Base-by-base conservation (phyloP, 1,140 invertebrate genomes). In the Pollicipes pollicipes region DNA sequence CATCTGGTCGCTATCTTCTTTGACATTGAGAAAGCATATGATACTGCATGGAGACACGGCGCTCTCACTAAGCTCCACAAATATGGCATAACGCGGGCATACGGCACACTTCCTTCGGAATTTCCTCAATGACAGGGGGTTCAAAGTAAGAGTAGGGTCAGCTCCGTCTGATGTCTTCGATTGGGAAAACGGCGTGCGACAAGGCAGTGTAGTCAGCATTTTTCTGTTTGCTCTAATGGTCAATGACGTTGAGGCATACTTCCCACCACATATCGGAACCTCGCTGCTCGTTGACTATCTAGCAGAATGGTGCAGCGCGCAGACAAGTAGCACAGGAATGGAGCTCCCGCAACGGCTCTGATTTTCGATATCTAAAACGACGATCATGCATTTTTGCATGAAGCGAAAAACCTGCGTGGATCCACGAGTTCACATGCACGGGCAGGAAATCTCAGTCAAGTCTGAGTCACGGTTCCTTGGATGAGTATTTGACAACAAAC, bases 71-170 rank as follows among this genome's bases (percentile, higher is more conserved):
- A 28, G 29, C 27, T 72, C 30, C 28, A 32, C 31, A 21, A 28
- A 13, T 70, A 69, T 10, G 71, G 71, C 17, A 30, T 69, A n/a
- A 28, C 24, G 71, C 8, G 71, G 67, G 24, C 16, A 69, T 69
- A 32, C 68, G 27, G 66, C 27, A 4, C 16, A 10, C 26, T 67
- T 71, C 68, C 13, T 71, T 4, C 67, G 27, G 67, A 27, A n/a
- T 27, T 67, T 71, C 17, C 68, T 28, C 10, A 3, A 8, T 26
- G 6, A 70, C n/a, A 17, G 29, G 1, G 26, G 37, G 13, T 70
- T 70, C n/a, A 32, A 28, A 21, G 71, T 69, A 1, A 10, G 32
- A 4, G 63, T 70, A 21, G 66, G 67, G 3, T 21, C 8, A 6
- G n/a, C 10, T 26, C 31, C 69, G 2, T 70, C 71, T 21, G 66